Base-by-base conservation (phyloP, 2,888 invertebrate genomes). In the Therioaphis trifolii region DNA sequence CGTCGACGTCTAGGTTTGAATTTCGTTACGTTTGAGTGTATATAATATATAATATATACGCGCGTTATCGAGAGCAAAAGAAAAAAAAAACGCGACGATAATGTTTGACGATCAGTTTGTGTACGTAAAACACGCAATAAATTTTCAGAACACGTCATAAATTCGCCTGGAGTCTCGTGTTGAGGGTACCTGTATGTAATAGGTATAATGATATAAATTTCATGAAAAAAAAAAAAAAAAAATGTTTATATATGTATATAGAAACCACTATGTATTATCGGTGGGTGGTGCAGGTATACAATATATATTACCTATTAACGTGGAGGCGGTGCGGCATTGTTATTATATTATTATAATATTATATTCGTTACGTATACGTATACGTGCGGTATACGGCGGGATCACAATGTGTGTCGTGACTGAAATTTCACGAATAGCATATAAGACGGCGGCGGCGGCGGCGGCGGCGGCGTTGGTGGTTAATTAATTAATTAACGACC, bases 321-420 rank as follows among this genome's bases (percentile, higher is more conserved):
- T 24, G 58, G 40, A 24, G 74, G 58, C 74, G 74, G 74, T 75
- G 40, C 74, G 11, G 58, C 74, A 75, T 75, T 75, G 74, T 75
- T 75, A 74, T 55, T 55, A 52, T 55, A 74, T 40, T 58, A 74
- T 74, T 24, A 52, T 72, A 52, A n/a, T 52, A 69, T 18, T 68
- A 68, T 4, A 35, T 35, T 35, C 21, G 11, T 68, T 40, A 43
- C 11, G 21, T 40, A 24, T 46, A 43, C 46, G 46, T 46, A n/a
- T 29, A 35, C 35, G 15, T 18, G 24, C 15, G 46, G 24, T 66
- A 35, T 18, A 46, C n/a, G 12, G 18, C 29, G 24, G 1, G 40
- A 58, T 58, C 21, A 21, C 21, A 11, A 24, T 40, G 58, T 55
- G 75, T 58, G 58, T 75, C 58, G 58, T 76, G 75, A 76, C 61